Conservation (phyloP, 1,140 invertebrate species). For the Monochamus saltuarius region DNA sequence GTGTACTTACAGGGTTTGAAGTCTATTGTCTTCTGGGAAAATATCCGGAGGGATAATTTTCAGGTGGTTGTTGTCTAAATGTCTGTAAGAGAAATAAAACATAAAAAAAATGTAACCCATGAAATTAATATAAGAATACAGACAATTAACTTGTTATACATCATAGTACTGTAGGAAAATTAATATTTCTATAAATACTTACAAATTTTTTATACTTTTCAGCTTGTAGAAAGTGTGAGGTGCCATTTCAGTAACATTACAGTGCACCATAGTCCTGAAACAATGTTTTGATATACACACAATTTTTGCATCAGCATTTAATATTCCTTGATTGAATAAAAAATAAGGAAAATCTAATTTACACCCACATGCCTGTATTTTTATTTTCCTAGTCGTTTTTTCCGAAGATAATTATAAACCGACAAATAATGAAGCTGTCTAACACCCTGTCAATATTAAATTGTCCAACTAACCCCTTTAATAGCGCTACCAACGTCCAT, state of each 20-base stretch:
- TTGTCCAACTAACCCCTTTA: too few species aligned
- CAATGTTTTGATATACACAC: neutral
- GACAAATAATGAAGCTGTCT: too few species aligned
- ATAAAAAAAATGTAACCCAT: neutral
- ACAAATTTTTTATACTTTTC: slow-evolving; percentile 12
- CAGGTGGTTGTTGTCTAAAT: slow-evolving; percentile 25
- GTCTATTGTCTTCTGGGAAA: slow-evolving; percentile 14
- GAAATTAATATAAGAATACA: too few species aligned
- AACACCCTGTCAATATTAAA: too few species aligned
- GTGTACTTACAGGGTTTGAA: slow-evolving; percentile 23
- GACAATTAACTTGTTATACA: too few species aligned
- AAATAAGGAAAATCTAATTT: too few species aligned
- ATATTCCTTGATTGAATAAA: too few species aligned
- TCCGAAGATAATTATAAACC: too few species aligned
- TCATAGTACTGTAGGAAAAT: neutral
- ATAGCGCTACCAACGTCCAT: too few species aligned
- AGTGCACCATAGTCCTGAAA: slow-evolving; percentile 22
- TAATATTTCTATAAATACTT: slow-evolving; percentile 4
- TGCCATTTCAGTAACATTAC: slow-evolving; percentile 11
- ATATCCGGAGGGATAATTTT: slow-evolving; percentile 18
- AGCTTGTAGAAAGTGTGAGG: slow-evolving; percentile 16
- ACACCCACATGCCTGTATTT: too few species aligned
- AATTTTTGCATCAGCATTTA: neutral
- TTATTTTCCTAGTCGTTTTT: too few species aligned
- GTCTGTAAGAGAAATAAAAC: slow-evolving; percentile 10